Conservation (phyloP, 1,140 invertebrate species). For the Anagrus nilaparvatae region DNA sequence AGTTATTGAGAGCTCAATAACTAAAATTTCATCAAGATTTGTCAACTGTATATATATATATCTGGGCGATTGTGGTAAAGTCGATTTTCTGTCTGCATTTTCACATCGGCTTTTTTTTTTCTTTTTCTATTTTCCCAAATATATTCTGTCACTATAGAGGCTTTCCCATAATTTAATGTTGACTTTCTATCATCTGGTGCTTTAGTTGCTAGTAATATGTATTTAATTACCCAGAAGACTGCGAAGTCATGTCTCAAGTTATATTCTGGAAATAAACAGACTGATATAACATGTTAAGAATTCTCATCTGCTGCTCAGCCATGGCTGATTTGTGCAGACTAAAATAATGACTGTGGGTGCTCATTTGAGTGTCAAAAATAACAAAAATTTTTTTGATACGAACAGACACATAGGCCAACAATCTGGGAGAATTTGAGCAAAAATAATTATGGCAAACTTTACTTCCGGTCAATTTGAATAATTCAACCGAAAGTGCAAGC, state of each 20-base stretch:
- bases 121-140: background rate
- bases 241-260: background rate
- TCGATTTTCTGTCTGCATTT: background rate
- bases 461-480: no score
- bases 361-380: no score
- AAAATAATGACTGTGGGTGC: no score
- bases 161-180: background rate
- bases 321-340: no score
- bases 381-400: no score
- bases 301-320: background rate
- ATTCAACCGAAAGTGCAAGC: no score
- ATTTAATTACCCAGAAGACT: background rate
- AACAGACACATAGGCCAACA: no score
- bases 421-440: no score
- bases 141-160: background rate
- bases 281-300: background rate
- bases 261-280: background rate
- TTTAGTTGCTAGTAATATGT: background rate
- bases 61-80: background rate
- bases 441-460: no score
- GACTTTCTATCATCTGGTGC: background rate
- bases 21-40: background rate
- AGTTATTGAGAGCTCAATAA: background rate
- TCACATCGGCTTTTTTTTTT: background rate
- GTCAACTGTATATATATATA: background rate